Conservation (phyloP, 2,797 vertebrate species). For the Bradypodion ventrale region DNA sequence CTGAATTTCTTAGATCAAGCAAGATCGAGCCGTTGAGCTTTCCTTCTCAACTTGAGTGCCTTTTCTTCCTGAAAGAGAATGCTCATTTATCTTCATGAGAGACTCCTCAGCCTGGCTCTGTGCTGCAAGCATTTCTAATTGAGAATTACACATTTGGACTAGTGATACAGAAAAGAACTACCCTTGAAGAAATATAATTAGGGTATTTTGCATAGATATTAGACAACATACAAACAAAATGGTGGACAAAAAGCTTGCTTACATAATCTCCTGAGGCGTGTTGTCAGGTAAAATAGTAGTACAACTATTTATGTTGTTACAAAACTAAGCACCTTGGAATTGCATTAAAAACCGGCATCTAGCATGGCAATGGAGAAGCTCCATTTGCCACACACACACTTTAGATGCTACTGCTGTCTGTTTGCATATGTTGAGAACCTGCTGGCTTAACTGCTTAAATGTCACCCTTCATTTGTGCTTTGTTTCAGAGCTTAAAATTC, state of each 20-base stretch:
- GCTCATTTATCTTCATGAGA: background rate
- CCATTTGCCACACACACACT: background rate
- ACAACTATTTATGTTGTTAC: background rate
- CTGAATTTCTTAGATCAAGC: too few species aligned
- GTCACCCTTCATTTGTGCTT: background rate
- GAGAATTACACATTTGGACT: background rate
- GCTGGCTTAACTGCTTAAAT: background rate
- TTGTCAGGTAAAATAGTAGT: background rate
- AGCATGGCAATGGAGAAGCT: background rate
- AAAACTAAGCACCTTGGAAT: background rate
- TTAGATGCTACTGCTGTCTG: background rate
- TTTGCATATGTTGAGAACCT: background rate
- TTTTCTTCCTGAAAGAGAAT: background rate
- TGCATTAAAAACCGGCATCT: background rate
- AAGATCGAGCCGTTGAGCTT: too few species aligned
- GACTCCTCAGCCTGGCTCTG: too few species aligned
- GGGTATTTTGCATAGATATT: background rate
- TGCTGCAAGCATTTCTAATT: background rate
- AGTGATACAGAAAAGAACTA: background rate
- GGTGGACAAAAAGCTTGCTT: background rate
- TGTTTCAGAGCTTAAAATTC: background rate
- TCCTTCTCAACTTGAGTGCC: background rate
- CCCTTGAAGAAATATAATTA: background rate
- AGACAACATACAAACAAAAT: background rate
- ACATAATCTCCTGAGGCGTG: background rate